Base-by-base conservation (phyloP, 2,888 invertebrate species). In the Prenolepis imparis region DNA sequence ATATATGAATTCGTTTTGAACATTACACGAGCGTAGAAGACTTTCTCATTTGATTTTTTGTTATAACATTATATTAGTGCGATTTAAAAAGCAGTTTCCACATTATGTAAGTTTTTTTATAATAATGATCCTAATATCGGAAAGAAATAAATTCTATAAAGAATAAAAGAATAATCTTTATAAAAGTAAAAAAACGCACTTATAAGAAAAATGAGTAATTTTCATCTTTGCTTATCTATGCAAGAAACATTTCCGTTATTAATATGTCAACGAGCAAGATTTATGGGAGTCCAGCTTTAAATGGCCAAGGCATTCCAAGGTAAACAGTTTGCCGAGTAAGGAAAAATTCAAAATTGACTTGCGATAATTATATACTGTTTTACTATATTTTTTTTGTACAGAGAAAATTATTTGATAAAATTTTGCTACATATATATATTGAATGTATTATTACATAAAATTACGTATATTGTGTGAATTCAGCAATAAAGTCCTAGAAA, bases 181-280 rank as follows among this genome's bases (percentile, higher is more conserved):
- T 6, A 9, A 61, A 52, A 8, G 6, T n/a, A 32, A 52, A 52
- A 48, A 48, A 48, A 48, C 12, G 18, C 32, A 68, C 36, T 36
- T 72, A n/a, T 44, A 41, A 36, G 15, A 18, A 32, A 6, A 28
- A 61, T 15, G 8, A 61, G 36, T 6, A 12, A 6, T 9, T 41
- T 28, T 39, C 4, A 3, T 21, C 18, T 44, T 59, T 32, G 21
- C n/a, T 15, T 44, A 52, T 11, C 6, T 21, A 12, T 21, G 28
- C 36, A 12, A 66, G 21, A 11, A 86, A 85, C 77, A 24, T 72
- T 70, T 64, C 66, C 41, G 39, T 85, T 83, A 85, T 82, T 83
- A 68, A 83, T 70, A 64, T 64, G 44, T 84, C n/a, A 80, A 85
- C 48, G 68, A 81, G 52, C 59, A 32, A 41, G 32, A 39, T 80